Percentiles rank a stretch among this genome's conserved stretches.
Conservation (phyloP, 1,140 invertebrate genomes). For the Brevipalpus yothersi region DNA sequence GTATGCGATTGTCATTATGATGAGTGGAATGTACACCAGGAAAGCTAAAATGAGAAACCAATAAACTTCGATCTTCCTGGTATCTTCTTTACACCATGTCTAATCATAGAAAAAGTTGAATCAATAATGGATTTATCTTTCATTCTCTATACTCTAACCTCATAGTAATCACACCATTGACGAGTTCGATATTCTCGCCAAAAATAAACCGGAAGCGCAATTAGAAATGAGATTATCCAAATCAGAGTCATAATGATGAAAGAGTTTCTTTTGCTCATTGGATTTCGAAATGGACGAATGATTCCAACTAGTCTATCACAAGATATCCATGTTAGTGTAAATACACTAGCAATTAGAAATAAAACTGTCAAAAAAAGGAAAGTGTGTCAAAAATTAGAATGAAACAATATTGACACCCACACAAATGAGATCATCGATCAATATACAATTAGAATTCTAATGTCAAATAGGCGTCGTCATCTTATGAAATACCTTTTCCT, state of each 20-base stretch:
- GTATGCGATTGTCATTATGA: conserved; percentile 38
- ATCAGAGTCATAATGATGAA: conserved; percentile 33
- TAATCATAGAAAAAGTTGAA: conserved; percentile 20
- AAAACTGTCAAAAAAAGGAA: conserved; percentile 23
- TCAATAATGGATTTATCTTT: neutral
- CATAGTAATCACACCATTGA: conserved; percentile 30
- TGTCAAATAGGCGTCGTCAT: neutral
- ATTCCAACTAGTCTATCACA: conserved; percentile 54
- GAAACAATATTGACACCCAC: neutral
- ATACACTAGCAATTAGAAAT: conserved; percentile 39
- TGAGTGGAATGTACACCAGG: conserved; percentile 40
- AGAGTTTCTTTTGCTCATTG: conserved; percentile 30
- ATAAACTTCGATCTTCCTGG: conserved; percentile 30
- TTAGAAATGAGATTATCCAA: conserved; percentile 33
- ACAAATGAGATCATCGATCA: neutral
- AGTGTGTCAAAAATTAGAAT: neutral
- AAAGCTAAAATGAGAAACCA: conserved; percentile 42
- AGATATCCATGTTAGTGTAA: conserved; percentile 49
- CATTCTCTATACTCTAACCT: conserved; percentile 5
- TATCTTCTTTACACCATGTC: conserved; percentile 35
- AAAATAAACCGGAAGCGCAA: conserved; percentile 35
- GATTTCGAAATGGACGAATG: conserved; percentile 37
- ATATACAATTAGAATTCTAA: neutral
- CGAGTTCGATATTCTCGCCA: conserved; percentile 36
- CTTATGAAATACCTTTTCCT: conserved; percentile 28